Conservation (phyloP, 2,888 invertebrate genomes). For the Malthinus flaveolus region DNA sequence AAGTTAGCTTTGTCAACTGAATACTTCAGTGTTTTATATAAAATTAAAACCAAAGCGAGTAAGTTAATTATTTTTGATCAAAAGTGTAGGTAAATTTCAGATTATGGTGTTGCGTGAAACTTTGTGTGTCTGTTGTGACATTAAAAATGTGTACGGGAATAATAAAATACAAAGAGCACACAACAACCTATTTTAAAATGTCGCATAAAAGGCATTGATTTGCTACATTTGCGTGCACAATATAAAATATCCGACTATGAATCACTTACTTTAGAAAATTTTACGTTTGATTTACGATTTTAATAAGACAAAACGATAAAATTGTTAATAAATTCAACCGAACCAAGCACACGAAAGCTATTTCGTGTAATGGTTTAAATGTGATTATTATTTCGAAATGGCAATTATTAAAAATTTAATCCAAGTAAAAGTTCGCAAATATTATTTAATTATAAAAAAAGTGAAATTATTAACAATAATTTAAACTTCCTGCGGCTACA, state of each 20-base stretch:
- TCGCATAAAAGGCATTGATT: constrained; percentile 17
- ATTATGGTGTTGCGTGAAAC: constrained; percentile 1
- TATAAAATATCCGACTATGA: constrained; percentile 17
- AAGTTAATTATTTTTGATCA: neutral
- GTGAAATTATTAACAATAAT: constrained; percentile 6
- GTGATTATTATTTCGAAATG: neutral
- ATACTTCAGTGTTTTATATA: neutral
- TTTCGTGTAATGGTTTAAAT: constrained; percentile 1
- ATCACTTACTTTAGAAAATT: constrained; percentile 15
- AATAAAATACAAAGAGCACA: neutral
- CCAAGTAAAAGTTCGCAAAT: too few species aligned
- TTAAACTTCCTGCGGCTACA: constrained; percentile 3
- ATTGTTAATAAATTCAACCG: constrained; percentile 8
- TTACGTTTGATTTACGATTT: constrained; percentile 17
- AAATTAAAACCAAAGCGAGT: neutral
- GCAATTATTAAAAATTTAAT: neutral
- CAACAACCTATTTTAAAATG: constrained; percentile 9
- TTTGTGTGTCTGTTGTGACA: constrained; percentile 4
- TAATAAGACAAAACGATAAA: constrained; percentile 19
- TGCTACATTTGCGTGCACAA: constrained; percentile 19
- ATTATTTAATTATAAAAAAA: neutral
- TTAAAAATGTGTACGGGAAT: neutral
- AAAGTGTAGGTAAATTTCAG: neutral
- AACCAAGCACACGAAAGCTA: neutral
- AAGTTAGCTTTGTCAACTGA: neutral